These are phyloP conservation scores for Telenomus remus DNA, from an alignment of 1,140 invertebrate genomes.

Conservation along the genomic window DNA sequence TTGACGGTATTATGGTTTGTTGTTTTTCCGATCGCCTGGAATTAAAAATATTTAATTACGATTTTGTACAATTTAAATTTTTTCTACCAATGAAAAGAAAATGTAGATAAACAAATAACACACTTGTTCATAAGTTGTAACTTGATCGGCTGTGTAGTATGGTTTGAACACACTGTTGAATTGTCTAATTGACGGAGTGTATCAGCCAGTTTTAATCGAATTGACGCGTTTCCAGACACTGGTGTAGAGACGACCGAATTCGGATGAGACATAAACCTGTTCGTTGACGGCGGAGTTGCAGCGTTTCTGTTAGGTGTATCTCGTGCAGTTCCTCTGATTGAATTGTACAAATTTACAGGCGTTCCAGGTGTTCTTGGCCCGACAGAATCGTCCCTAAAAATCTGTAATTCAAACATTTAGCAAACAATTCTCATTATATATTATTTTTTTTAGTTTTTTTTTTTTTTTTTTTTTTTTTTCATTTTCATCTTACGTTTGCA, in stretches of 20 bases:
- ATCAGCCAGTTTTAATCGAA: slow-evolving; percentile 68
- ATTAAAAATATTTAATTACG: slow-evolving; percentile 3
- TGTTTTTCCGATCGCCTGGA: slow-evolving; percentile 68
- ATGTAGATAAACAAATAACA: too few relatives aligned
- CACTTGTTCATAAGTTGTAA: slow-evolving; percentile 71
- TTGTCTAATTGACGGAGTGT: slow-evolving; percentile 54
- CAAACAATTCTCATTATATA: background rate
- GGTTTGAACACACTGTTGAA: slow-evolving; percentile 59
- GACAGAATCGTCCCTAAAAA: slow-evolving; percentile 41
- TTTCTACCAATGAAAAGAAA: too few relatives aligned
- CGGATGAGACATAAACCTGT: slow-evolving; percentile 67
- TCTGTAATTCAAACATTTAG: slow-evolving; percentile 10
- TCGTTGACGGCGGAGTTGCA: slow-evolving; percentile 64
- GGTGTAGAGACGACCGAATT: slow-evolving; percentile 59
- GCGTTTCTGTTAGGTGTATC: slow-evolving; percentile 60
- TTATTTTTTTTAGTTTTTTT: too few relatives aligned
- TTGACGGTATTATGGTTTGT: slow-evolving; percentile 47
- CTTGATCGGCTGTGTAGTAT: slow-evolving; percentile 68
- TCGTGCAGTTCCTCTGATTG: slow-evolving; percentile 61
- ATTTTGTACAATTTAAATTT: too few relatives aligned
- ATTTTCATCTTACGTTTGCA: slow-evolving; percentile 65
- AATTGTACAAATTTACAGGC: slow-evolving; percentile 71
- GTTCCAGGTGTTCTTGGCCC: slow-evolving; percentile 68
- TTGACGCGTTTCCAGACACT: slow-evolving; percentile 55
- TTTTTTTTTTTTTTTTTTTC: background rate